Evolutionary conservation across 1,140 invertebrate genomes (phyloP), one percentile per base, ranked within the genome.

Genomic region (Meteorus sp.): DNA sequence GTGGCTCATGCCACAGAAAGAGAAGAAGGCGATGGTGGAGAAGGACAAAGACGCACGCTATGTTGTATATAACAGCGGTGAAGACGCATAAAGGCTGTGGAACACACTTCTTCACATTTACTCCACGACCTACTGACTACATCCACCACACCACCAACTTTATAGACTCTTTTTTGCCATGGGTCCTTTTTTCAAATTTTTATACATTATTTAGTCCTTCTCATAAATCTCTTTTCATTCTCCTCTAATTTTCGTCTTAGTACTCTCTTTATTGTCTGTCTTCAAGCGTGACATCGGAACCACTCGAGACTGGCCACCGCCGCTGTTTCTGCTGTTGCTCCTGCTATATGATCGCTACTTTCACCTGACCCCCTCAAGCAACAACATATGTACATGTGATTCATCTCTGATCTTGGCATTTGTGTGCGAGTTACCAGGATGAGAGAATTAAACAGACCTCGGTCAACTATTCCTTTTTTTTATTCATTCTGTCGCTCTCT

Each of bases 401-500:
- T 57, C 54, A 60, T 48, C n/a, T n/a, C 61, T 60, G 58, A 63
- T 56, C 58, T 60, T 60, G 51, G 54, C 45, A 63, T 60, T 60
- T 44, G 48, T n/a, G n/a, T n/a, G n/a, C 56, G 45, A 50, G n/a
- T 33, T 5, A 19, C 45, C n/a, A n/a, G 35, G 39, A 15, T 13
- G 55, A 29, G 17, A 35, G 8, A 35, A 22, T n/a, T n/a, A n/a
- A n/a, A 37, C 37, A 37, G 55, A 37, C 29, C 23, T 31, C 17
- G 51, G 37, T 55, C 23, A 55, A 31, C 37, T 8, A 19, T 37
- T 31, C 19, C 44, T 43, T n/a, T n/a, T n/a, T n/a, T n/a, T n/a
- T n/a, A n/a, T n/a, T n/a, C n/a, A n/a, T n/a, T n/a, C n/a, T n/a
- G n/a, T n/a, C n/a, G n/a, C n/a, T n/a, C n/a, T n/a, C n/a, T n/a